phyloP scores from a whole-genome alignment of 2,113 vertebrate genomes.

The Bos indicus region DNA sequence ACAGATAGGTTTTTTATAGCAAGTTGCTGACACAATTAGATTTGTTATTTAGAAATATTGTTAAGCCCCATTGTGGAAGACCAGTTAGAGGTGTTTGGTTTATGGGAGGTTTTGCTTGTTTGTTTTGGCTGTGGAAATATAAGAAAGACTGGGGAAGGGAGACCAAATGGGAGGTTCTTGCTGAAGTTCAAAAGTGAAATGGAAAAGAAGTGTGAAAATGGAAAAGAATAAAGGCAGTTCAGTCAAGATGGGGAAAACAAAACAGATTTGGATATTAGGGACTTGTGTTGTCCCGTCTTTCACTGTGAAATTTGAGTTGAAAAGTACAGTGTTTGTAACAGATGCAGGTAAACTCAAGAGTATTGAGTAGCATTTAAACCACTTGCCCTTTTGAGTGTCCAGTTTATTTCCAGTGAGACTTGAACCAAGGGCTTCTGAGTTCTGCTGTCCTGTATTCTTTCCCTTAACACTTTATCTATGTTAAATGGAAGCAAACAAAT shows the following conservation, averaged over 20 bases:
- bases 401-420: not conserved
- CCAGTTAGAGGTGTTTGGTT: not conserved
- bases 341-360: not conserved
- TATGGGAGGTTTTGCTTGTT: not conserved
- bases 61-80: not conserved
- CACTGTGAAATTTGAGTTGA: not conserved
- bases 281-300: not conserved
- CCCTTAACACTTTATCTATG: not conserved
- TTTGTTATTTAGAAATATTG: not conserved
- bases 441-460: not conserved
- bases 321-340: not conserved
- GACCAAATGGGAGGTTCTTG: not conserved
- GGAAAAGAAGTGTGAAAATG: not conserved
- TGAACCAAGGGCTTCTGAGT: not conserved
- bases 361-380: not conserved
- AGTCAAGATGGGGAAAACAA: not conserved
- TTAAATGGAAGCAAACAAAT: not conserved
- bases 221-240: not conserved
- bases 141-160: not conserved
- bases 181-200: not conserved
- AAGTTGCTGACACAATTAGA: not conserved
- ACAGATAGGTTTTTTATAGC: not conserved
- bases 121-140: not conserved
- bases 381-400: not conserved
- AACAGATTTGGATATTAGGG: not conserved